Evolutionary conservation across 2,113 vertebrate species (phyloP), one percentile per base, ranked within the genome.

Genomic region (Nibea albiflora): DNA sequence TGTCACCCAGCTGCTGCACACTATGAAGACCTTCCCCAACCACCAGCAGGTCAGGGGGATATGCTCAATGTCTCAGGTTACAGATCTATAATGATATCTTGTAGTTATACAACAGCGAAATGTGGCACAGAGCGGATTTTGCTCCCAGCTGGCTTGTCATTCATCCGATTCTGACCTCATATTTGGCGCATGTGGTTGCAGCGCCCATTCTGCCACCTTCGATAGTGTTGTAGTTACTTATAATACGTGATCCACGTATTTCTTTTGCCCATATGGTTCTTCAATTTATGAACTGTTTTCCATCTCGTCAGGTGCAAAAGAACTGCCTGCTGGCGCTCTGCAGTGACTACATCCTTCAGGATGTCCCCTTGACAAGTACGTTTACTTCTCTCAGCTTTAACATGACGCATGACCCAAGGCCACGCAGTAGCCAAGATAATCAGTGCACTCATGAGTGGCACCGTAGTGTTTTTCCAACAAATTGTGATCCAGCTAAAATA

Each of bases 311-410:
- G 98, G 93, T 99, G 88, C 97, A 98, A 73, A 98, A 97, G 93
- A 98, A 98, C 89, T 98, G 98, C 80, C 95, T 99, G 62, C 95
- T 99, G 91, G 96, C 96, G 12, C 96, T 99, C 24, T 97, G 97
- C 94, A 98, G 96, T 89, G 96, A 98, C 90, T 95, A 97, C 88
- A 97, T 99, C 86, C 96, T 99, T 80, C 96, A 97, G 83, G 96
- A 97, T 76, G 95, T 98, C 89, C 96, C 97, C 24, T 99, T 94
- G 96, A 99, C 95, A 97, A 96, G 98, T 95, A 90, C 93, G 92
- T 89, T 66, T 47, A 6, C 66, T 71, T 53, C 53, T 17, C 0
- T 42, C 49, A 74, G 3, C 77, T 64, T 24, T 72, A 42, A 44
- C 73, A 60, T 56, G 14, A 72, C 5, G 19, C 56, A 14, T 56